phyloP scores from a whole-genome alignment of 1,140 invertebrate species.

The Oppia nitens region DNA sequence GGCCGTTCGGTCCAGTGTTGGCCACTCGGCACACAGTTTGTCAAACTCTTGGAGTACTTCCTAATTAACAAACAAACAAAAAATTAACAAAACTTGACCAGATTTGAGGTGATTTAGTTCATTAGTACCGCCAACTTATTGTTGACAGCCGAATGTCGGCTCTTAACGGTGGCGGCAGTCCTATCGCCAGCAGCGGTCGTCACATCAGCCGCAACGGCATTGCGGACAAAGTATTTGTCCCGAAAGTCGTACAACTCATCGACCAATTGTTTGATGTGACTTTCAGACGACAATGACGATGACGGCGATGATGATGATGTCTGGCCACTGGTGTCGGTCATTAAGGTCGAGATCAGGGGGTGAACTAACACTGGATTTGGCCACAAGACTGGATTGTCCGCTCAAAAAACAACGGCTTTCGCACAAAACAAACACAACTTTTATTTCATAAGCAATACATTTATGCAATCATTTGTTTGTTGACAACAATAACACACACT shows the following conservation, averaged over 20 bases:
- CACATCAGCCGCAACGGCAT: no score
- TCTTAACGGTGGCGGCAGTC: not conserved
- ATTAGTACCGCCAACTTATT: not conserved
- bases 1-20: conserved; percentile 35
- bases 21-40: not conserved
- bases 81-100: not conserved
- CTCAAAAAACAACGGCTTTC: no score
- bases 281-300: no score
- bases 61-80: not conserved
- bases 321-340: no score
- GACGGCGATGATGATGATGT: no score
- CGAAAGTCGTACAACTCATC: conserved; percentile 47
- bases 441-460: no score
- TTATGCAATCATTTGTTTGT: no score
- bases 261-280: conserved; percentile 31
- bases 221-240: conserved; percentile 61
- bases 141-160: not conserved
- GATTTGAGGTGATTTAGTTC: not conserved
- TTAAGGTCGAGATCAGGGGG: no score
- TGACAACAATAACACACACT: no score
- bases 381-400: no score
- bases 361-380: no score
- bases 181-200: not conserved
- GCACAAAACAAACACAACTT: no score
- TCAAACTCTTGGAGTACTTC: not conserved